A percentile compares a stretch with the other conserved stretches of the same genome.
phyloP scores from a whole-genome alignment of 2,113 vertebrate genomes.

The Ginglymostoma cirratum region DNA sequence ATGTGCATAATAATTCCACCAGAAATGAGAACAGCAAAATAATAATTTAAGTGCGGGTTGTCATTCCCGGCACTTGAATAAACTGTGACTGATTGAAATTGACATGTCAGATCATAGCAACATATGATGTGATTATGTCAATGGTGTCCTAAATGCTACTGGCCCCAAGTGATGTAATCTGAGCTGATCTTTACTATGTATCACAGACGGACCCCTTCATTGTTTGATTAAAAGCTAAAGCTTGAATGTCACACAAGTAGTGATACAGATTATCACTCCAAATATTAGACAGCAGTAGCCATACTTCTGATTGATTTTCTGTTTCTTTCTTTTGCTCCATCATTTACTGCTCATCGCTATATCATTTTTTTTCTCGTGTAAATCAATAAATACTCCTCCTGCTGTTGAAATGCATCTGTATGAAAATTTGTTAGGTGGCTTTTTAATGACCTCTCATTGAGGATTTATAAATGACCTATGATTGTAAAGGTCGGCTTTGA shows the following conservation, averaged over 20 bases:
- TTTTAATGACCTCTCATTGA: background rate
- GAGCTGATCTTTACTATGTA: conserved; percentile 47
- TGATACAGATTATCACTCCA: background rate
- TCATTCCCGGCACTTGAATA: conserved; percentile 43
- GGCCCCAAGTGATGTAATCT: conserved; percentile 54
- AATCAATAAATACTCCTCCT: background rate
- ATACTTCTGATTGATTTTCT: background rate
- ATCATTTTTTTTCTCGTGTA: background rate
- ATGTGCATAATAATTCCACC: background rate
- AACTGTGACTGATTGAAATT: conserved; percentile 46
- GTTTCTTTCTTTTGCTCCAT: background rate
- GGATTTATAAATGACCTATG: background rate
- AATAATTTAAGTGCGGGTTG: background rate
- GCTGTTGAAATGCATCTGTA: background rate
- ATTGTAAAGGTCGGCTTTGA: background rate
- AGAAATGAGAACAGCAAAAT: background rate
- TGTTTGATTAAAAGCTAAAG: conserved; percentile 3
- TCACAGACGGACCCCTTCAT: conserved; percentile 15
- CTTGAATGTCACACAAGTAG: background rate
- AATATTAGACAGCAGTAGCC: background rate
- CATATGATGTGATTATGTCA: conserved; percentile 52
- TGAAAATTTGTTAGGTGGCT: background rate
- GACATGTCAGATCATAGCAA: conserved; percentile 47
- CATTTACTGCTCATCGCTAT: background rate
- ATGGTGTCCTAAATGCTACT: conserved; percentile 49